Base-by-base conservation (phyloP, 1,140 invertebrate species). In the Danaus melanippus region DNA sequence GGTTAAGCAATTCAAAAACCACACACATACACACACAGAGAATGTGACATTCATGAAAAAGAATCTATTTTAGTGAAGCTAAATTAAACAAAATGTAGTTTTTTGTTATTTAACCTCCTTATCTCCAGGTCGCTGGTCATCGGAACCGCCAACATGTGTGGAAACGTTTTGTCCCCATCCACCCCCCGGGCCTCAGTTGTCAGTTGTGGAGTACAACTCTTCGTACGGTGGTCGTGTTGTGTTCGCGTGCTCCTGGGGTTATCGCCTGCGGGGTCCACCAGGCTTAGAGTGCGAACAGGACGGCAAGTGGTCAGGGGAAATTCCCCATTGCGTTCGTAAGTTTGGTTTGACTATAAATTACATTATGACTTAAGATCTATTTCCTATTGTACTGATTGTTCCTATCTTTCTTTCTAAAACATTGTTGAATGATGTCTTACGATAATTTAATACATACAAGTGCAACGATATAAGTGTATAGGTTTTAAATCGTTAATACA, bases 231-330 rank as follows among this genome's bases (percentile, higher is more conserved):
- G 93, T n/a, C 88, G 90, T 51, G 93, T 92, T 5, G 88, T 93
- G 15, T 96, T 96, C 84, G 90, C 91, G 47, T 96, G 95, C 71
- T 90, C 94, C 53, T 94, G 93, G 90, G 94, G 95, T 43, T 94
- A 95, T 74, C 88, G 90, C 56, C 88, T 96, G 17, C 88, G 88
- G 40, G 95, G 95, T 8, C 84, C 90, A 17, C 90, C 92, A 1
- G 92, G 90, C 43, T 89, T 96, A 45, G 92, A 92, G 72, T 96
- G 95, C 76, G 90, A 92, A 70, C 87, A 91, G 32, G 90, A 92
- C 69, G 94, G 94, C 46, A 89, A 87, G 51, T 97, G 95, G 95
- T 94, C 92, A 46, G 92, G 92, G 55, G 88, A 90, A 53, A 87
- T 92, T 64, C 95, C 94, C 12, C 90, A 88, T 65, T 96, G 95